Base-by-base conservation (phyloP, 2,888 invertebrate species). In the Diaphora mendica region DNA sequence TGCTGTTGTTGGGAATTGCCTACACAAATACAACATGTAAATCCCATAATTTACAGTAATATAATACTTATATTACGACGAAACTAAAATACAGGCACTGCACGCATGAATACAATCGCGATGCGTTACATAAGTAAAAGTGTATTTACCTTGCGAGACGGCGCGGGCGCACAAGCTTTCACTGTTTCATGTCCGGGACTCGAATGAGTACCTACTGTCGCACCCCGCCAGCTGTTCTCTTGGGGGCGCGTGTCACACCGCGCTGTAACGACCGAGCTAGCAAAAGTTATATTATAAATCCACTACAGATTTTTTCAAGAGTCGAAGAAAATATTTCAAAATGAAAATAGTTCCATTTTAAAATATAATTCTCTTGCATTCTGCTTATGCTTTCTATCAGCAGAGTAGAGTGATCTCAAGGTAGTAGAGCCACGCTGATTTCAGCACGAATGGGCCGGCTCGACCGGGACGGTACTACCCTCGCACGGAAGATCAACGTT, bases 81-180 rank as follows among this genome's bases (percentile, higher is more conserved):
- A 23, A 69, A 15, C 20, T 48, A 11, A 70, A 44, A 62, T 13
- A 62, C 44, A 30, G 55, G 26, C 42, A 30, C 33, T 64, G 39
- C 39, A 51, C 11, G 11, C 39, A 68, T 72, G 59, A 67, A 73
- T 55, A 39, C 64, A 75, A 75, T 82, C 82, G 81, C 81, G 26
- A 17, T 73, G 77, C 79, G 42, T 81, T 78, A 72, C 15, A 17
- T 64, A 69, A 67, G 55, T 77, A 77, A 74, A 70, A 68, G 59
- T 68, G 35, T 74, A 82, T 74, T 83, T 87, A 87, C 88, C 86
- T 87, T 88, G 71, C 76, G 55, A 67, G 48, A 64, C 75, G 79
- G 71, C 71, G 73, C 20, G 48, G 79, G 71, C 71, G 75, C 20
- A 62, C 78, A 75, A 78, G 83, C 88, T 88, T 88, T 89, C 89